Conservation (phyloP, 2,797 vertebrate genomes). For the Gymnothorax javanicus region DNA sequence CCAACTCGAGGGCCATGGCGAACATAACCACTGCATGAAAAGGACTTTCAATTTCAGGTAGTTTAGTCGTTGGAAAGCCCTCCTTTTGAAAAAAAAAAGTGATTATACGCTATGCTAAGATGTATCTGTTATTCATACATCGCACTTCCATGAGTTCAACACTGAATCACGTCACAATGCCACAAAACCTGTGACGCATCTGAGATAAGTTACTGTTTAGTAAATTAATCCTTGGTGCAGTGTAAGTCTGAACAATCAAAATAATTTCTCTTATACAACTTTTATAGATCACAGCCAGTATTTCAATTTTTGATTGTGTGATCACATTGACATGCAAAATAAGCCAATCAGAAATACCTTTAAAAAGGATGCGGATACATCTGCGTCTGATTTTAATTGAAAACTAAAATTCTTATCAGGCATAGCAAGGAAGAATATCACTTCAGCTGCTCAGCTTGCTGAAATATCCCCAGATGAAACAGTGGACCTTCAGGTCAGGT, state of each 20-base stretch:
- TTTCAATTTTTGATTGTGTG: background rate
- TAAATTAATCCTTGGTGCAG: background rate
- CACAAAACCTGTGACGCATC: background rate
- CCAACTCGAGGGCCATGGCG: too few species aligned
- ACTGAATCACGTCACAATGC: too few species aligned
- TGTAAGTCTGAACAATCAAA: background rate
- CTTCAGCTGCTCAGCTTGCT: background rate
- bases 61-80: too few species aligned
- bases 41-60: too few species aligned
- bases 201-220: background rate
- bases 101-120: too few species aligned
- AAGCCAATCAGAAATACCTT: background rate
- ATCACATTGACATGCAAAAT: constrained; percentile 1
- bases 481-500: constrained; percentile 2
- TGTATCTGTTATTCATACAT: too few species aligned
- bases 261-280: background rate
- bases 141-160: too few species aligned
- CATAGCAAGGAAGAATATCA: background rate
- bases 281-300: background rate
- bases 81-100: too few species aligned
- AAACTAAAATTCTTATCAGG: background rate
- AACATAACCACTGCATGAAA: too few species aligned
- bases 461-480: background rate
- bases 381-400: background rate
- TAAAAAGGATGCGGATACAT: background rate